phyloP scores from a whole-genome alignment of 1,140 invertebrate species.

The Archegozetes longisetosus region DNA sequence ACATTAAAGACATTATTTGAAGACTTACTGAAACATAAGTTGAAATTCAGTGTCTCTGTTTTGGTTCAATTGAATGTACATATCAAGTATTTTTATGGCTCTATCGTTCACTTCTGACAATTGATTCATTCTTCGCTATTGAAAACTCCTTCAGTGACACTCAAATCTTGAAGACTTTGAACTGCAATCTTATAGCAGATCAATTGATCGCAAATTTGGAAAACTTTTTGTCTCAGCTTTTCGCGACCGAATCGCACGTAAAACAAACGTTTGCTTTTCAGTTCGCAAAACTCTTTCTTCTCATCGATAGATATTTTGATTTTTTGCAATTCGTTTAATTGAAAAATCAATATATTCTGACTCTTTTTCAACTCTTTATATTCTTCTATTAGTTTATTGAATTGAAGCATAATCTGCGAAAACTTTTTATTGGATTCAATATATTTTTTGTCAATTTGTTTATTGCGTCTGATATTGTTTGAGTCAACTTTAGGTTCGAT shows the following conservation, averaged over 20 bases:
- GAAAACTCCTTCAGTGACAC: neutral
- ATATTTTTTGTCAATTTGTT: neutral
- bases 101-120: conserved; percentile 1
- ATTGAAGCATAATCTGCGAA: neutral
- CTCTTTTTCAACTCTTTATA: neutral
- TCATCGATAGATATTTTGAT: neutral
- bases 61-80: conserved; percentile 7
- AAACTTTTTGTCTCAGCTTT: neutral
- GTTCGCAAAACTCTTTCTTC: neutral
- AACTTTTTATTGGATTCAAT: neutral
- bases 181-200: neutral
- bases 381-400: neutral
- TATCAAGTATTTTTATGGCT: conserved; percentile 7
- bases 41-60: conserved; percentile 5
- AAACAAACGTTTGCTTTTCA: neutral
- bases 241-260: neutral
- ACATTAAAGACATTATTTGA: neutral
- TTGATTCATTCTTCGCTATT: neutral
- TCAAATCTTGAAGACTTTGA: neutral
- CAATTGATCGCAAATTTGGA: neutral
- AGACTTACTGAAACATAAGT: conserved; percentile 10
- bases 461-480: neutral
- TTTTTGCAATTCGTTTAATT: neutral
- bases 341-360: neutral
- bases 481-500: neutral